Conservation (phyloP, 2,888 invertebrate genomes). For the Caenorhabditis sulstoni region DNA sequence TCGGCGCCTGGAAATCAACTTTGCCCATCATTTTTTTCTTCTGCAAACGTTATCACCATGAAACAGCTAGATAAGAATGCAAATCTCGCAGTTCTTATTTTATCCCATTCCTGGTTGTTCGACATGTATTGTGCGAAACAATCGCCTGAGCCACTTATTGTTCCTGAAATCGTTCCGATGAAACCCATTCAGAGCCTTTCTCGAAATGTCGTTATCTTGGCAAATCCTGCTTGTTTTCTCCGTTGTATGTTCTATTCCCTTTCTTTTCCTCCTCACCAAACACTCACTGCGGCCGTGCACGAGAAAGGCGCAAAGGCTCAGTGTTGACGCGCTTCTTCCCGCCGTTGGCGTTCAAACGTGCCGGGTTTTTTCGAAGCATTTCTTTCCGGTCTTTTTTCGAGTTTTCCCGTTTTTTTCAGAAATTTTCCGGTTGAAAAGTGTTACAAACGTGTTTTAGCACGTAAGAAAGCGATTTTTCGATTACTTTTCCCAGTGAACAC, state of each 20-base stretch:
- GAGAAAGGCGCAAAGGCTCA: not conserved
- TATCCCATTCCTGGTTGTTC: constrained; percentile 50
- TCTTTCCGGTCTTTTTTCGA: not conserved
- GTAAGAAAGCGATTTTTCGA: no score
- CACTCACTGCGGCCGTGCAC: not conserved
- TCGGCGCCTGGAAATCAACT: constrained; percentile 37
- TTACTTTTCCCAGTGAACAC: no score
- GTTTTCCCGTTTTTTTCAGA: not conserved
- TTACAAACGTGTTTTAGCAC: no score
- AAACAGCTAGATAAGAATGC: constrained; percentile 43
- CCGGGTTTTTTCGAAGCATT: no score
- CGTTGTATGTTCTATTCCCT: no score
- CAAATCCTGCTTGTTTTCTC: no score
- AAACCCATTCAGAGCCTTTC: no score
- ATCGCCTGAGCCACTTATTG: constrained; percentile 51
- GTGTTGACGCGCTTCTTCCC: not conserved
- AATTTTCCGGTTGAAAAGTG: no score
- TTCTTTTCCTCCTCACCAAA: not conserved
- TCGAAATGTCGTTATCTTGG: no score
- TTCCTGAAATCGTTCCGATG: constrained; percentile 47
- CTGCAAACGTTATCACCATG: constrained; percentile 31
- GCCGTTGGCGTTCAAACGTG: no score
- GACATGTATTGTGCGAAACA: constrained; percentile 43
- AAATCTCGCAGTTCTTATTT: constrained; percentile 41
- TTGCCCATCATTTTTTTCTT: not conserved